Conservation (phyloP, 1,140 invertebrate genomes). For the Drosophila pachea region DNA sequence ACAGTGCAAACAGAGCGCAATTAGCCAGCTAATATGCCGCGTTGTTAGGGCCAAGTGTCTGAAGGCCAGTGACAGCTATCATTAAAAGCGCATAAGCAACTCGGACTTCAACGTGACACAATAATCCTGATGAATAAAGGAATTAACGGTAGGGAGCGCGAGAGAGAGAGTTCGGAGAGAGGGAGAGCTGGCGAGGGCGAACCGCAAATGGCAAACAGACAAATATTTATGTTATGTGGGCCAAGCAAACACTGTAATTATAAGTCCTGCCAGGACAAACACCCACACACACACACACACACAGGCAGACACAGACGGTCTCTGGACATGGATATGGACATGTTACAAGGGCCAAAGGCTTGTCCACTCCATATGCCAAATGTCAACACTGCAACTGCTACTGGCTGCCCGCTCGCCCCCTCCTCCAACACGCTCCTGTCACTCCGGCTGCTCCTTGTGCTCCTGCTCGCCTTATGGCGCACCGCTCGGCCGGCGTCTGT, state of each 20-base stretch:
- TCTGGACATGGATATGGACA: conserved; percentile 4
- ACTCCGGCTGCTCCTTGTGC: conserved; percentile 20
- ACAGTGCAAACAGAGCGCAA: conserved; percentile 49
- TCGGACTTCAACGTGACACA: conserved; percentile 69
- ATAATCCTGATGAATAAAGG: conserved; percentile 76
- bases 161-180: neutral
- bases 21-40: conserved; percentile 29
- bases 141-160: conserved; percentile 32
- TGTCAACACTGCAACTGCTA: conserved; percentile 49
- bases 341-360: conserved; percentile 55
- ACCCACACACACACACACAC: conserved; percentile 22
- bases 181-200: conserved; percentile 4
- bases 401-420: neutral
- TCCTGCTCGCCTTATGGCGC: neutral
- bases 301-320: neutral
- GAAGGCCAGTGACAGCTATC: conserved; percentile 59
- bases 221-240: conserved; percentile 66
- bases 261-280: conserved; percentile 45
- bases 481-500: conserved; percentile 43
- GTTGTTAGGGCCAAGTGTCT: conserved; percentile 12
- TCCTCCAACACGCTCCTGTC: neutral
- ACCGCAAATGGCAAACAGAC: conserved; percentile 19
- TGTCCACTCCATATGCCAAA: conserved; percentile 70
- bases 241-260: conserved; percentile 73
- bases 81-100: conserved; percentile 76